phyloP scores from a whole-genome alignment of 2,797 vertebrate genomes.

The Tinamus major region DNA sequence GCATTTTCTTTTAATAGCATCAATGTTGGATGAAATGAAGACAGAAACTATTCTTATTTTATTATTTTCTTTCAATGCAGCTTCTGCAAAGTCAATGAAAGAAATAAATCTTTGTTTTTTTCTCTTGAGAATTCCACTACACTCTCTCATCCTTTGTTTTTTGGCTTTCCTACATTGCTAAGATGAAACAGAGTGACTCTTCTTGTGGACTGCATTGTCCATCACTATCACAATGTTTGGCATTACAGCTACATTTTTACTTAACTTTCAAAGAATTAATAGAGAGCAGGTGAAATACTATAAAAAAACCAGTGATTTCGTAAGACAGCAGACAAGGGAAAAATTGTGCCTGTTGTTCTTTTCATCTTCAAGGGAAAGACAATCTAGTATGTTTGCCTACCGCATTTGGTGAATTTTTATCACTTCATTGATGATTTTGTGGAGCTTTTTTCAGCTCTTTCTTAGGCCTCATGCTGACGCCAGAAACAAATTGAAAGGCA shows the following conservation, averaged over 20 bases:
- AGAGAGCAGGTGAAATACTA: neutral
- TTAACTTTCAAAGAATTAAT: conserved; percentile 25
- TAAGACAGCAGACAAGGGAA: conserved; percentile 6
- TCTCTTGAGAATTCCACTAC: neutral
- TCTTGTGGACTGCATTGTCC: neutral
- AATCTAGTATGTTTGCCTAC: neutral
- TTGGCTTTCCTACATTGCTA: neutral
- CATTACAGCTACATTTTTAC: neutral
- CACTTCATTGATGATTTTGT: neutral
- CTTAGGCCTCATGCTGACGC: neutral
- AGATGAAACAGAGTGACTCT: neutral
- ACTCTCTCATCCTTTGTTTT: neutral
- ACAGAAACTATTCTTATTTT: neutral
- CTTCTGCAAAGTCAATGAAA: neutral
- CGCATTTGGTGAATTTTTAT: neutral
- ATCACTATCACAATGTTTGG: neutral
- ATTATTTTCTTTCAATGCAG: neutral
- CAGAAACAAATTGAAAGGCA: neutral
- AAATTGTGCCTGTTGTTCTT: neutral
- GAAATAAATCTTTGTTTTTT: neutral
- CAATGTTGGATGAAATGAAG: neutral
- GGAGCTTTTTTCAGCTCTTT: neutral
- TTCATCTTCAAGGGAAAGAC: neutral
- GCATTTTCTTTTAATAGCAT: neutral
- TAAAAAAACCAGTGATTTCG: conserved; percentile 23